These are phyloP conservation scores for Brachionus sp. DNA, from an alignment of 1,140 invertebrate species.

Conservation along the genomic window DNA sequence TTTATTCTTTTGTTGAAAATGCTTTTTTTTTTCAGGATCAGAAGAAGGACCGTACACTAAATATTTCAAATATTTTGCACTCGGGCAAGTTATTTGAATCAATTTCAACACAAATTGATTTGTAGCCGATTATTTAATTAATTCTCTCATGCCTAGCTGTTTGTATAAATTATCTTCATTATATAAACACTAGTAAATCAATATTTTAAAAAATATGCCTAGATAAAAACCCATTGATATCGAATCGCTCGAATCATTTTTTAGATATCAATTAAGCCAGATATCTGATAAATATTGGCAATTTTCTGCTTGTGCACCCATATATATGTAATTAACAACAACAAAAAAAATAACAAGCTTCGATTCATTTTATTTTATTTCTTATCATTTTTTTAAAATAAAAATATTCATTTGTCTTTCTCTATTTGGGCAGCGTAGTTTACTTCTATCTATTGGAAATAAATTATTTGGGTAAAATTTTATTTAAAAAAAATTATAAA, in stretches of 20 bases:
- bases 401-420: not conserved
- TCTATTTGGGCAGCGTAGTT: not conserved
- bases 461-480: no score
- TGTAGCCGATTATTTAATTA: slow-evolving; percentile 3
- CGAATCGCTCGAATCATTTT: slow-evolving; percentile 5
- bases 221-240: slow-evolving; percentile 4
- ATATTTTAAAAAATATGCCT: not conserved
- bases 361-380: not conserved
- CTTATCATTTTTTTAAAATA: not conserved
- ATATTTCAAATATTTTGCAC: not conserved
- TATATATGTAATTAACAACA: not conserved
- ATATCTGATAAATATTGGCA: slow-evolving; percentile 9
- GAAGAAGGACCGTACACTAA: not conserved
- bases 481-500: no score
- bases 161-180: slow-evolving; percentile 1
- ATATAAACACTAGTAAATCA: slow-evolving; percentile 5
- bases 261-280: slow-evolving; percentile 3
- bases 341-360: not conserved
- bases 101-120: not conserved
- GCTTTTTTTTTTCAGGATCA: not conserved
- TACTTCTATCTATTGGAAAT: no score
- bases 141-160: not conserved
- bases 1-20: not conserved
- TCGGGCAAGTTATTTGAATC: not conserved
- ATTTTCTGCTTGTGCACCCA: slow-evolving; percentile 4